Base-by-base conservation (phyloP, 2,888 invertebrate genomes). In the Drosophila colorata region DNA sequence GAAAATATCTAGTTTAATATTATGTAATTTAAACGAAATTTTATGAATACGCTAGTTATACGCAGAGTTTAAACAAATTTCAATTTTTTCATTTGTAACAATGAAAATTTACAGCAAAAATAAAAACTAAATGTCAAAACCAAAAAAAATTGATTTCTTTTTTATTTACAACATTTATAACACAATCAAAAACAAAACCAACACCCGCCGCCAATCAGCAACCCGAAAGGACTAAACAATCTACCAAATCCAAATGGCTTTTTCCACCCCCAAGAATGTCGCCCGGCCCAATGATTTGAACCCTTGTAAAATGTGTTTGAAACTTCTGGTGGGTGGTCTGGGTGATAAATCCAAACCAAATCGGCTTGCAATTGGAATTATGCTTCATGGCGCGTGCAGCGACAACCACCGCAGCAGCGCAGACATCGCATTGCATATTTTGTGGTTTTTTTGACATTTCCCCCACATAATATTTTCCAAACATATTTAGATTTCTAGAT, bases 1-100 rank as follows among this genome's bases (percentile, higher is more conserved):
- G 66, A 82, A 82, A 68, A 68, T 72, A 82, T 85, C 82, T 87
- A 88, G 85, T 86, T 74, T 86, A 85, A 86, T 85, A 86, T 80
- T 83, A 87, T 85, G 86, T 85, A 88, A 88, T 85, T 86, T 88
- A 85, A 87, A 84, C 69, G 68, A 87, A 85, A 82, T 85, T 87
- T 68, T 68, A 87, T 84, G 49, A 84, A 80, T 86, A 86, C 67
- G 77, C 72, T 85, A 83, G 87, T 83, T 85, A 78, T 85, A 85
- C 78, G 82, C 80, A 65, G 70, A 70, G 55, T 70, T 70, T 20
- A 76, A 75, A 66, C 20, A 76, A 82, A 70, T 68, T 74, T 82
- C 70, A 65, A 28, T 80, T 68, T 83, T 37, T 87, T 86, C 86
- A 87, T 83, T 71, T 88, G 74, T 87, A 80, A 68, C 69, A 74